Conservation (phyloP, 2,113 vertebrate genomes). For the Triplophysa tibetana region DNA sequence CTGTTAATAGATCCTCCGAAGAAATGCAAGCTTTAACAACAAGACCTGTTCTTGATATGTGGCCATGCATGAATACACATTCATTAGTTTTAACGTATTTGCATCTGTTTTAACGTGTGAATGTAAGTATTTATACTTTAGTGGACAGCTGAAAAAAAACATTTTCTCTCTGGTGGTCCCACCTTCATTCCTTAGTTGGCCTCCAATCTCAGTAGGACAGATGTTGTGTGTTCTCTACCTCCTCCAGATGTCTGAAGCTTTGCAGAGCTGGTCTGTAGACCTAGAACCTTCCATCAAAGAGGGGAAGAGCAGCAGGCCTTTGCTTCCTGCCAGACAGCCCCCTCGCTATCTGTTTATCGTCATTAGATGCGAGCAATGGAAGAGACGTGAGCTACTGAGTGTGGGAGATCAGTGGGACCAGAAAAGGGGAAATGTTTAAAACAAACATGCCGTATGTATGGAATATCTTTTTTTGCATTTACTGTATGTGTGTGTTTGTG, state of each 20-base stretch:
- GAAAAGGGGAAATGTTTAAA: not conserved
- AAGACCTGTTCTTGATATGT: too few species aligned
- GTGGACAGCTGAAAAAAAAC: not conserved
- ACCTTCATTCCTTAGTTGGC: not conserved
- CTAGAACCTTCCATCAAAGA: conserved; percentile 34
- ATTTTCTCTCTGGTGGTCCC: conserved; percentile 35
- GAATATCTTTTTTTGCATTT: not conserved
- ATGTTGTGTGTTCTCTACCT: conserved; percentile 40
- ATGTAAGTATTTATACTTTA: not conserved
- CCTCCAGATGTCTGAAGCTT: conserved; percentile 48
- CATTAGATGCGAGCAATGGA: conserved; percentile 2
- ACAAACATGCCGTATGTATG: not conserved
- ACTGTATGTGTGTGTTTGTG: not conserved
- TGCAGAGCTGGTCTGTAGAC: conserved; percentile 25
- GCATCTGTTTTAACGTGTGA: not conserved
- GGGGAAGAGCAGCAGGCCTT: conserved; percentile 27
- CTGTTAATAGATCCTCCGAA: too few species aligned
- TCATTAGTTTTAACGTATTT: not conserved
- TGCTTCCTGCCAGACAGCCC: conserved; percentile 35
- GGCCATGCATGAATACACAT: not conserved
- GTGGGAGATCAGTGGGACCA: not conserved
- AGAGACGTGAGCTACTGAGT: not conserved
- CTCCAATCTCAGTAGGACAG: conserved; percentile 40
- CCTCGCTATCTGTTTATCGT: conserved; percentile 34
- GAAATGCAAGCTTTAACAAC: too few species aligned